Percentiles rank a stretch among this genome's conserved stretches.
phyloP scores from a whole-genome alignment of 2,888 invertebrate genomes.

The Augiades crinisus region DNA sequence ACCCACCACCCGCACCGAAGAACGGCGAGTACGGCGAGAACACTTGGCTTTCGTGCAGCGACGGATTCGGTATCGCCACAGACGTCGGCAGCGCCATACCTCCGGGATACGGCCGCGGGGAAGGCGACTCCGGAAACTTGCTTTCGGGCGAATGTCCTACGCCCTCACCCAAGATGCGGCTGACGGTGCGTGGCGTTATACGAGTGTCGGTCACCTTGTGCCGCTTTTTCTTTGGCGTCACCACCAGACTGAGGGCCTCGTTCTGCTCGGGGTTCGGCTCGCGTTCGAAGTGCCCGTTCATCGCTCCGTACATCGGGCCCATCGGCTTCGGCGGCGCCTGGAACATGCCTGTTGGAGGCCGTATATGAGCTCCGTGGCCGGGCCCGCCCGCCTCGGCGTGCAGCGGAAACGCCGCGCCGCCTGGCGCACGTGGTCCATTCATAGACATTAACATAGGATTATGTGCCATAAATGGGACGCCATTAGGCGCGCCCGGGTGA shows the following conservation, averaged over 20 bases:
- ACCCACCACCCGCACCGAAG: conserved; percentile 84
- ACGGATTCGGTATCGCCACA: conserved; percentile 98
- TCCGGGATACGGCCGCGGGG: conserved; percentile 89
- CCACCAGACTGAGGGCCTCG: conserved; percentile 96
- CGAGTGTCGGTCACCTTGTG: conserved; percentile 98
- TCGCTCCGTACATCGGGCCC: conserved; percentile 84
- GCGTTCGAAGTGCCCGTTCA: conserved; percentile 84
- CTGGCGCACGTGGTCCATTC: conserved; percentile 83
- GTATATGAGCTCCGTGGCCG: conserved; percentile 67
- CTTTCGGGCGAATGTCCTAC: conserved; percentile 85
- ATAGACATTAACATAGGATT: conserved; percentile 73
- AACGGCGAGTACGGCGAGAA: conserved; percentile 96
- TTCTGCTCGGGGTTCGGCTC: conserved; percentile 92
- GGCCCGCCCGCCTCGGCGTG: conserved; percentile 83
- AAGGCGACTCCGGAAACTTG: conserved; percentile 85
- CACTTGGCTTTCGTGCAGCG: conserved; percentile 96
- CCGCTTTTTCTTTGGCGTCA: conserved; percentile 97
- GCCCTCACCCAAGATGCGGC: conserved; percentile 91
- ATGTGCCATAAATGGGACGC: conserved; percentile 72
- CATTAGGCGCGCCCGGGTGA: conserved; percentile 67
- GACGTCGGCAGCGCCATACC: conserved; percentile 96
- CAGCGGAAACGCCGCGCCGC: conserved; percentile 85
- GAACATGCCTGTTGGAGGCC: conserved; percentile 89
- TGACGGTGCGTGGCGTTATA: conserved; percentile 94
- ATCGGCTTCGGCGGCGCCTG: conserved; percentile 91